Evolutionary conservation across 1,140 invertebrate genomes (phyloP), one percentile per base, ranked within the genome.

Genomic region (Panulirus ornatus): DNA sequence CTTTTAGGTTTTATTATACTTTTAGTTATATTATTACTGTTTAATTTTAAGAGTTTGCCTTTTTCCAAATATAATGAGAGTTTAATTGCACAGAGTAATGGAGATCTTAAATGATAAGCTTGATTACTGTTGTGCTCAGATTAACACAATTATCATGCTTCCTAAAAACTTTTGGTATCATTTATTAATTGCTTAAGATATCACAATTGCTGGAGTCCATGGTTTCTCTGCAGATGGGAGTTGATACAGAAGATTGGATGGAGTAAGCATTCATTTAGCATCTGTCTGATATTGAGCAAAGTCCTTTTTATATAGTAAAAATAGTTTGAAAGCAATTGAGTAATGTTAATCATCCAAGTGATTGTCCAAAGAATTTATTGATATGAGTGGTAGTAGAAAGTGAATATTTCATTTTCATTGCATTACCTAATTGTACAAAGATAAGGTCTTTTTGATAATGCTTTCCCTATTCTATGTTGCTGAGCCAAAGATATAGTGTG

Each of bases 391-490:
- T 66, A 66, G 51, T 66, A 83, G 58, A 2, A 54, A 58, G 19
- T 8, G 19, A 54, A 58, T 82, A 82, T 16, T 63, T 38, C 34
- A 47, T 83, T 14, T 40, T 66, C 27, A n/a, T 83, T 22, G 66
- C 30, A 66, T 83, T 66, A 36, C 81, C 51, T 83, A 83, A 66
- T 58, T 83, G 81, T 83, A 83, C 81, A 83, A 83, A 83, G 8
- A 30, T 83, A 83, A 34, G 51, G 81, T 83, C 54, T 83, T 83
- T 58, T 83, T 66, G 38, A 66, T 36, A 38, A 83, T 63, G 81
- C 81, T 83, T 83, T 83, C 54, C 81, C 58, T 83, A 83, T 34
- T 83, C 75, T 22, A 40, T 66, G 58, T 83, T 83, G 81, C 81
- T 83, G 81, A 83, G 81, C 81, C 81, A 83, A 83, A 83, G 81